Evolutionary conservation across 1,140 invertebrate species (phyloP).

Genomic region (Brachionus rubens): DNA sequence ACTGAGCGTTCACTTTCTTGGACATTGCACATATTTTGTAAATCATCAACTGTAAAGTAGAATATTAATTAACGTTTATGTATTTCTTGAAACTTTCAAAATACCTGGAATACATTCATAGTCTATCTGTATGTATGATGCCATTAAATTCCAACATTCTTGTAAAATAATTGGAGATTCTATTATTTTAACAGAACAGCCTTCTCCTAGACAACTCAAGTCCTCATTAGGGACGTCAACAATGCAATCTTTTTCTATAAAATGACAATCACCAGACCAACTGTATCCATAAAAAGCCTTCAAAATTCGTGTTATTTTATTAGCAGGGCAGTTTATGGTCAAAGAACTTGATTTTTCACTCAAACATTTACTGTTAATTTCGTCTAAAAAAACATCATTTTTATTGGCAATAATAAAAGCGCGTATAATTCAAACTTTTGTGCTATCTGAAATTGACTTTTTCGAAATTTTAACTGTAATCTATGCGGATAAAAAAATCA

Average conservation of each 20-base stretch:
- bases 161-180: slow-evolving; percentile 45
- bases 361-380: slow-evolving; percentile 27
- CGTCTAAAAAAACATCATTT: slow-evolving; percentile 4
- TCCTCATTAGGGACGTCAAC: slow-evolving; percentile 42
- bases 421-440: too few relatives aligned
- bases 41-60: too few relatives aligned
- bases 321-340: background rate
- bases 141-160: slow-evolving; percentile 45
- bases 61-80: too few relatives aligned
- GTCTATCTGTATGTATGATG: slow-evolving; percentile 38
- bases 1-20: slow-evolving; percentile 11
- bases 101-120: slow-evolving; percentile 45
- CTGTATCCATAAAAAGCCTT: slow-evolving; percentile 33
- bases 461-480: too few relatives aligned
- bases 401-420: too few relatives aligned
- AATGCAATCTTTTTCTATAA: slow-evolving; percentile 46
- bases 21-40: slow-evolving; percentile 28
- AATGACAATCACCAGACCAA: slow-evolving; percentile 43
- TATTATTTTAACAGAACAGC: slow-evolving; percentile 25
- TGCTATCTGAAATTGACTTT: too few relatives aligned
- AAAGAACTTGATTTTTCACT: slow-evolving; percentile 15
- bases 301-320: slow-evolving; percentile 30
- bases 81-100: too few relatives aligned
- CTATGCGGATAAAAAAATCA: too few relatives aligned
- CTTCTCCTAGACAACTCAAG: slow-evolving; percentile 16